Percentiles rank a stretch among this genome's conserved stretches.
Evolutionary conservation across 2,888 invertebrate genomes (phyloP).

Genomic region (Apodemia hepburni): DNA sequence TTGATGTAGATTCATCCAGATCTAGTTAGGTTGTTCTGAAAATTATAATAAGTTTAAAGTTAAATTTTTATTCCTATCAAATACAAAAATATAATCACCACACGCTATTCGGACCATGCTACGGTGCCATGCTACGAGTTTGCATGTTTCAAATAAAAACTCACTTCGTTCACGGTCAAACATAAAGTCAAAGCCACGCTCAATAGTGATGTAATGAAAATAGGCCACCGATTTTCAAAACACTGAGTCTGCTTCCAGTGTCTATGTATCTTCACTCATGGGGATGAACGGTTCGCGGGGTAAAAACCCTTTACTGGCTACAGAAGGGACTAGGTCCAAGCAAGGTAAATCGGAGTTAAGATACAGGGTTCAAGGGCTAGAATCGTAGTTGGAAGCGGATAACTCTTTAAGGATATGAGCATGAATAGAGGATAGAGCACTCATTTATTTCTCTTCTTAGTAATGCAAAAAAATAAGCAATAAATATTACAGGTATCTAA

Average conservation of each 20-base stretch:
- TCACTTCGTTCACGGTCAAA: constrained; percentile 68
- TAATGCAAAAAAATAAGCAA: too few relatives aligned
- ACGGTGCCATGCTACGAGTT: constrained; percentile 17
- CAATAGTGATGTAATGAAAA: constrained; percentile 73
- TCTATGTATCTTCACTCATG: constrained; percentile 11
- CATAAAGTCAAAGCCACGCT: constrained; percentile 62
- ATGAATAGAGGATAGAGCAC: too few relatives aligned
- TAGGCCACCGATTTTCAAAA: constrained; percentile 46
- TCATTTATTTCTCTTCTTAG: too few relatives aligned
- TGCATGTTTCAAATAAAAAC: constrained; percentile 41
- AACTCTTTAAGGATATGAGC: too few relatives aligned
- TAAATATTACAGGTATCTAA: too few relatives aligned
- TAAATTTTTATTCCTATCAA: neutral
- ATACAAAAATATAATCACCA: neutral
- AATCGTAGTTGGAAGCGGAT: constrained; percentile 52
- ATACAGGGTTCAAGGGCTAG: constrained; percentile 70
- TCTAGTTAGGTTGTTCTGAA: too few relatives aligned
- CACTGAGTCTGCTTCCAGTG: neutral
- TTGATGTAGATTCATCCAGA: too few relatives aligned
- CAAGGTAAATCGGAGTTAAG: constrained; percentile 69
- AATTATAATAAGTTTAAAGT: too few relatives aligned
- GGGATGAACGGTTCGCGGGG: constrained; percentile 43
- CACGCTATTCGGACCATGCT: neutral
- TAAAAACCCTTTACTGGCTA: constrained; percentile 70
- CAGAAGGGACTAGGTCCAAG: constrained; percentile 52